These are phyloP conservation scores for Adrianichthys oophorus DNA, from an alignment of 2,797 vertebrate genomes.

Conservation along the genomic window DNA sequence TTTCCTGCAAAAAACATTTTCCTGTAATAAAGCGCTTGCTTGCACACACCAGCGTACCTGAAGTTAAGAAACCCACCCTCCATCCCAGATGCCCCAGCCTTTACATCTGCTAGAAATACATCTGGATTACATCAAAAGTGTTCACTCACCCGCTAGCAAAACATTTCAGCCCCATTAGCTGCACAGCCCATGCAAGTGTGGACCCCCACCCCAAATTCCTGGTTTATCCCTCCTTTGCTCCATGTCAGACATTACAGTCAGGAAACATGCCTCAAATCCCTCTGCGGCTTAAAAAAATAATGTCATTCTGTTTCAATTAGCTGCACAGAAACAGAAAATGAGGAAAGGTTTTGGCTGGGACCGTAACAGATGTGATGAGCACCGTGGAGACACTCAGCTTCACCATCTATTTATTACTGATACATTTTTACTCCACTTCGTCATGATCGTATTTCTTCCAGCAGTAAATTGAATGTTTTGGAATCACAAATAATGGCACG, in stretches of 20 bases:
- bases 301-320: constrained; percentile 62
- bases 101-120: constrained; percentile 50
- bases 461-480: background rate
- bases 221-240: constrained; percentile 29
- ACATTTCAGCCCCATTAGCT: constrained; percentile 76
- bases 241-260: constrained; percentile 56
- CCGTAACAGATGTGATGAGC: constrained; percentile 41
- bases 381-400: constrained; percentile 3
- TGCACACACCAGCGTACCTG: constrained; percentile 7
- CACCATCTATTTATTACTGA: constrained; percentile 6
- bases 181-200: constrained; percentile 53
- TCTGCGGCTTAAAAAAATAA: constrained; percentile 42
- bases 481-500: constrained; percentile 19
- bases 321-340: constrained; percentile 37
- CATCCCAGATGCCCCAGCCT: constrained; percentile 34
- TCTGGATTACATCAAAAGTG: constrained; percentile 72
- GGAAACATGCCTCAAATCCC: constrained; percentile 68
- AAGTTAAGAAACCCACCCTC: constrained; percentile 20
- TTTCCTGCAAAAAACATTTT: constrained; percentile 10
- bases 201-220: constrained; percentile 16
- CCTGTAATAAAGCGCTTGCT: constrained; percentile 2
- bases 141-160: constrained; percentile 71
- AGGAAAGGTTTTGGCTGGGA: constrained; percentile 29
- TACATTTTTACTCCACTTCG: constrained; percentile 14
- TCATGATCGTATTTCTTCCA: constrained; percentile 16